Conservation (phyloP, 1,140 invertebrate species). For the Neocloeon triangulifer region DNA sequence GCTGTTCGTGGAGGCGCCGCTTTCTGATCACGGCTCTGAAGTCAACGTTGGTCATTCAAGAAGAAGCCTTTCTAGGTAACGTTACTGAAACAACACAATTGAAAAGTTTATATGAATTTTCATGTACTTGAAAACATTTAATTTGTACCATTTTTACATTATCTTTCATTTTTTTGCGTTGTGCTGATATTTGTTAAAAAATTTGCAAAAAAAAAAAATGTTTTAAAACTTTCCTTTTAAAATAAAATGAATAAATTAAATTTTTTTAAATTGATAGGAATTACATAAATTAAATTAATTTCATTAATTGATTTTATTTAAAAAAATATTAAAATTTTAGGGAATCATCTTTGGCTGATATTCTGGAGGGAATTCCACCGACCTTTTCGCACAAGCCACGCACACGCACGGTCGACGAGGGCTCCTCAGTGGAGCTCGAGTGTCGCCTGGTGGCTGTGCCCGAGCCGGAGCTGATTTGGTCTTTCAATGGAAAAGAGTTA, state of each 20-base stretch:
- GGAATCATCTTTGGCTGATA: conserved; percentile 75
- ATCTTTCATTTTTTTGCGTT: conserved; percentile 2
- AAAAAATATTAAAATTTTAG: conserved; percentile 21
- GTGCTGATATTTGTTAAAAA: conserved; percentile 1
- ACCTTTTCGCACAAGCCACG: conserved; percentile 78
- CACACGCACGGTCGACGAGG: conserved; percentile 58
- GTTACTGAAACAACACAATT: too few species aligned
- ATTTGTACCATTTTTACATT: too few species aligned
- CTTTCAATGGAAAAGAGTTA: conserved; percentile 45
- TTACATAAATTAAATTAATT: conserved; percentile 5
- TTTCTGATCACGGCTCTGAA: conserved; percentile 75
- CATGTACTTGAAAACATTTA: too few species aligned
- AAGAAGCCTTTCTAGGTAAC: conserved; percentile 51
- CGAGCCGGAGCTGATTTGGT: conserved; percentile 73
- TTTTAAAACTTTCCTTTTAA: neutral
- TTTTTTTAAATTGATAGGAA: neutral
- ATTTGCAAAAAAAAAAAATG: neutral
- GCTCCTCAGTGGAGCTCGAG: conserved; percentile 55
- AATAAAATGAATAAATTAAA: neutral
- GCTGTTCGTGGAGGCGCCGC: conserved; percentile 59
- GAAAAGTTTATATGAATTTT: too few species aligned
- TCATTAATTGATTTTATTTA: too few species aligned
- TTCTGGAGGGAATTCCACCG: conserved; percentile 75
- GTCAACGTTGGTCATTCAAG: conserved; percentile 47
- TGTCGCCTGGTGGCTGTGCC: conserved; percentile 70